Percentiles rank a stretch among this genome's conserved stretches.
Evolutionary conservation across 2,113 vertebrate genomes (phyloP).

Genomic region (Blennius ocellaris): DNA sequence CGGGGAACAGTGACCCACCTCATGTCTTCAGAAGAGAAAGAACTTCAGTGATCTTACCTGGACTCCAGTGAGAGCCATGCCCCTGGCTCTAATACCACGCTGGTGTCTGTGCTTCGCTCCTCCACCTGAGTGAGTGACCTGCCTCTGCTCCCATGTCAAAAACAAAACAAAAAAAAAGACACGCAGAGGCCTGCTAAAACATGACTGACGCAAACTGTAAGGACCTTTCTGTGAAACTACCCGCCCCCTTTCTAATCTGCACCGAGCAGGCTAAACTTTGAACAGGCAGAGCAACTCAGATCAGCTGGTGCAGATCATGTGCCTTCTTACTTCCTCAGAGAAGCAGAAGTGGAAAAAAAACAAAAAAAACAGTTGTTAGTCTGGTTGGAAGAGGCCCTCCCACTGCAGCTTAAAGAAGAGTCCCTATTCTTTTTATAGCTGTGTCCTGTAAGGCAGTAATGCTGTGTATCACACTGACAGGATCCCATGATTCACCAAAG

Average conservation of each 20-base stretch:
- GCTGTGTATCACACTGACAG: conserved; percentile 22
- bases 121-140: conserved; percentile 26
- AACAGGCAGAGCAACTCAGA: conserved; percentile 68
- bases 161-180: conserved; percentile 31
- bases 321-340: conserved; percentile 78
- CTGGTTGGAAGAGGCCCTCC: conserved; percentile 64
- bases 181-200: conserved; percentile 57
- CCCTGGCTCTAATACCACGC: conserved; percentile 15
- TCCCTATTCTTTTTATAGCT: conserved; percentile 47
- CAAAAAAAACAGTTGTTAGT: conserved; percentile 59
- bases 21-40: too few relatives aligned
- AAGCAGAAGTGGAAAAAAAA: conserved; percentile 85
- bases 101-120: conserved; percentile 39
- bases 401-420: conserved; percentile 12
- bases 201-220: conserved; percentile 44
- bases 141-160: conserved; percentile 57
- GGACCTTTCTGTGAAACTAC: conserved; percentile 30
- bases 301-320: conserved; percentile 84
- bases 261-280: conserved; percentile 78
- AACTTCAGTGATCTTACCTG: conserved; percentile 62
- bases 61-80: conserved; percentile 72
- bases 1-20: too few relatives aligned
- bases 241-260: conserved; percentile 72
- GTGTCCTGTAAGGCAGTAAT: neutral
- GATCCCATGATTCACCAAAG: conserved; percentile 15